These are phyloP conservation scores for Eupithecia pulchellata DNA, from an alignment of 2,888 invertebrate species.

Conservation along the genomic window DNA sequence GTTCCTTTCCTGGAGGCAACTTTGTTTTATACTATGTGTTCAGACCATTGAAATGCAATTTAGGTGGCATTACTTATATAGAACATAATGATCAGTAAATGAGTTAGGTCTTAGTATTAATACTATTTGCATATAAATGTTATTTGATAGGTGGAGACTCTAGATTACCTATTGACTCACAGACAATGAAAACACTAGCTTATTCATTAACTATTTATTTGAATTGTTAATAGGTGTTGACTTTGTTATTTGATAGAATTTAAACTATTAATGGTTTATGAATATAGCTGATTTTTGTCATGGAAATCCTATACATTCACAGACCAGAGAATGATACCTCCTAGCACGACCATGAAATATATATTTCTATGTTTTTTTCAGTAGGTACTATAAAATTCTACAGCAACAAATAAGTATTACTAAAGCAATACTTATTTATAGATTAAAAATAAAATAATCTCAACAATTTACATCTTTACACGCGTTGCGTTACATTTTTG, in stretches of 20 bases:
- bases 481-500: too few relatives aligned
- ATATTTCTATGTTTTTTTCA: background rate
- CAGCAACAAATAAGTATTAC: too few relatives aligned
- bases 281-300: too few relatives aligned
- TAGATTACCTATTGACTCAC: background rate
- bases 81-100: constrained; percentile 4
- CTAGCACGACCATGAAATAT: background rate
- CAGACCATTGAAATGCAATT: background rate
- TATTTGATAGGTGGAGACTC: background rate
- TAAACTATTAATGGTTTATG: too few relatives aligned
- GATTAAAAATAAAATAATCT: too few relatives aligned
- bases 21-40: background rate
- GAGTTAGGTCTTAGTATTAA: background rate
- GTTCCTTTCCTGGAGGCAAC: too few relatives aligned
- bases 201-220: background rate
- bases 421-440: too few relatives aligned
- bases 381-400: too few relatives aligned
- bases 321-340: too few relatives aligned
- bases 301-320: too few relatives aligned
- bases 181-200: background rate
- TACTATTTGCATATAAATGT: background rate
- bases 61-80: background rate
- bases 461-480: too few relatives aligned
- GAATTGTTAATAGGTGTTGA: background rate
- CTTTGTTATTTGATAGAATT: constrained; percentile 1